Evolutionary conservation across 2,113 vertebrate genomes (phyloP), one percentile per base, ranked within the genome.

Genomic region (Paratilapia polleni): DNA sequence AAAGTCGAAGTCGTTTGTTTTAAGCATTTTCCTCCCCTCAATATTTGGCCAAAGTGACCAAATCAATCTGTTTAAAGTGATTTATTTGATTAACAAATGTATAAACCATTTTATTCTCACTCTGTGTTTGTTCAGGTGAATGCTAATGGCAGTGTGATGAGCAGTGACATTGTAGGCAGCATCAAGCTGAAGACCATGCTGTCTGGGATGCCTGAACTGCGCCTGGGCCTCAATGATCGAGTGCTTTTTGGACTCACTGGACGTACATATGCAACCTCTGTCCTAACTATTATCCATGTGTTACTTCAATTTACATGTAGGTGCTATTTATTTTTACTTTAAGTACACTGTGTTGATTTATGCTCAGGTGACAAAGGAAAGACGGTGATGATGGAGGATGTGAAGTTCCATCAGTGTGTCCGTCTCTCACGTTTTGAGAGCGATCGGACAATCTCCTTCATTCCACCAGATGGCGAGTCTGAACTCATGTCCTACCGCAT

Each of bases 401-500:
- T 99, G 3, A 98, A 98, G 88, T 99, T 99, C 91, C 98, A 99
- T 91, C 98, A 99, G 94, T 99, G 97, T 0, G 98, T 99, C 10
- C 96, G 97, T 0, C 97, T 99, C 1, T 98, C 98, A 0, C 97
- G 98, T 26, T 99, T 99, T 2, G 98, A 98, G 66, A 97, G 94
- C 0, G 97, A 99, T 91, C 95, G 97, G 9, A 99, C 97, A 41
- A 98, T 98, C 93, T 97, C 97, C 80, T 99, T 99, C 94, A 97
- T 98, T 85, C 98, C 97, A 0, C 97, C 98, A 0, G 98, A 98
- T 0, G 98, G 98, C 0, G 97, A 98, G 87, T 99, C 98, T 1
- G 98, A 99, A 80, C 96, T 99, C 79, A 99, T 99, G 98, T 97
- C 97, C 70, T 99, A 98, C 82, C 97, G 98, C 75, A 97, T 99